Evolutionary conservation across 2,888 invertebrate species (phyloP).

Genomic region (Caenorhabditis doughertyi): DNA sequence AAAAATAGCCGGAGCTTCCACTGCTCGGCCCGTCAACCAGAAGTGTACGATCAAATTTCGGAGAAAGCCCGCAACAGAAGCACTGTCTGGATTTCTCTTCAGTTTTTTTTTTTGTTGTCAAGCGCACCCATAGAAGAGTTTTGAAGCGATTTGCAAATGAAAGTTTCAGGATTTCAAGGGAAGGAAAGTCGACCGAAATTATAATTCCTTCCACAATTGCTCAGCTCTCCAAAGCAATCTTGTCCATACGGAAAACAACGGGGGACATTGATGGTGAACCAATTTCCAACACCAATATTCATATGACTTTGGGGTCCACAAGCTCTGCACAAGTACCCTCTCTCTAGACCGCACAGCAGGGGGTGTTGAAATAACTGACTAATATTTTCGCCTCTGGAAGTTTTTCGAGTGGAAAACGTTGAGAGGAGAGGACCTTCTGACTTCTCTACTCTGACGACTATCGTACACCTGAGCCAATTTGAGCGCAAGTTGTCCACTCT

Average conservation of each 20-base stretch:
- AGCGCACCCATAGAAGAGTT: slow-evolving; percentile 10
- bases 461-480: slow-evolving; percentile 69
- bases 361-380: slow-evolving; percentile 60
- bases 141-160: no score
- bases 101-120: not conserved
- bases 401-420: slow-evolving; percentile 3
- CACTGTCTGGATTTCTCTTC: not conserved
- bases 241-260: slow-evolving; percentile 48
- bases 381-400: slow-evolving; percentile 51
- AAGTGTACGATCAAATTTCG: slow-evolving; percentile 52
- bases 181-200: not conserved
- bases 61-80: not conserved
- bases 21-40: no score
- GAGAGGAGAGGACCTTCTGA: slow-evolving; percentile 7
- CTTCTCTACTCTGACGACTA: slow-evolving; percentile 49
- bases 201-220: no score
- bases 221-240: slow-evolving; percentile 21
- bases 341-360: slow-evolving; percentile 62
- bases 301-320: slow-evolving; percentile 45
- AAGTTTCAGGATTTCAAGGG: not conserved
- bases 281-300: slow-evolving; percentile 45
- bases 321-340: slow-evolving; percentile 28
- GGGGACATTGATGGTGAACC: slow-evolving; percentile 38
- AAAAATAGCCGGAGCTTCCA: slow-evolving; percentile 60
- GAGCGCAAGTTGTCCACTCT: slow-evolving; percentile 39